Evolutionary conservation across 2,797 vertebrate genomes (phyloP).

Genomic region (Artibeus lituratus): DNA sequence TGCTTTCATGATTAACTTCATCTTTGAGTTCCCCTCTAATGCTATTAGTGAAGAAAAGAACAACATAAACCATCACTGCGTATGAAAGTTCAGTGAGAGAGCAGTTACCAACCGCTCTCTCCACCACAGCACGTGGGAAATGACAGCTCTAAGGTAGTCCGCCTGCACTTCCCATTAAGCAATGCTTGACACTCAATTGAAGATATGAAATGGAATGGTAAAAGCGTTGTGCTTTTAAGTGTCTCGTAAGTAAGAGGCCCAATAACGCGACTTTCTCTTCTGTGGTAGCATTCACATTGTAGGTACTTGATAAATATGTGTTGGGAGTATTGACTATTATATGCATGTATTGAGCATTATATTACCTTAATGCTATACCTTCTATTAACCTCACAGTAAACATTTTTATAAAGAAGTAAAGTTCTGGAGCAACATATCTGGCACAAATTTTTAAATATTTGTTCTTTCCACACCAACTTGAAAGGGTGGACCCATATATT

Average conservation of each 20-base stretch:
- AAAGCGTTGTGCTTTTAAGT: not conserved
- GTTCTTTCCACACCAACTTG: not conserved
- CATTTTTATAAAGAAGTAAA: not conserved
- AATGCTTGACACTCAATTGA: not conserved
- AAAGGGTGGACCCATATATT: not conserved
- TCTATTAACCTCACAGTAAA: not conserved
- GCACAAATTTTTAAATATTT: not conserved
- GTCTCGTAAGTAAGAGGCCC: not conserved
- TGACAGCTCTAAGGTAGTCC: too few species aligned
- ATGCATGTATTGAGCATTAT: too few species aligned
- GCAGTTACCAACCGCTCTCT: not conserved
- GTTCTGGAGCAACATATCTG: not conserved
- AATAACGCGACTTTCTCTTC: not conserved
- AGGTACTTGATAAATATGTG: not conserved
- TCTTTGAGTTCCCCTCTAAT: slow-evolving; percentile 52
- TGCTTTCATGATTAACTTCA: slow-evolving; percentile 46
- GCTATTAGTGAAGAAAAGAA: slow-evolving; percentile 31
- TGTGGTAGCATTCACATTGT: rapidly evolving
- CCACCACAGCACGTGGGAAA: not conserved
- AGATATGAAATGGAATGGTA: not conserved
- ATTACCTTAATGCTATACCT: not conserved
- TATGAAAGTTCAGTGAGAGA: slow-evolving; percentile 30
- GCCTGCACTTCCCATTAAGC: not conserved
- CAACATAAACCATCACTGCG: not conserved
- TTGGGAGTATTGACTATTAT: too few species aligned